These are phyloP conservation scores for Melanotaenia maccullochi DNA, from an alignment of 2,797 vertebrate species.

Conservation along the genomic window DNA sequence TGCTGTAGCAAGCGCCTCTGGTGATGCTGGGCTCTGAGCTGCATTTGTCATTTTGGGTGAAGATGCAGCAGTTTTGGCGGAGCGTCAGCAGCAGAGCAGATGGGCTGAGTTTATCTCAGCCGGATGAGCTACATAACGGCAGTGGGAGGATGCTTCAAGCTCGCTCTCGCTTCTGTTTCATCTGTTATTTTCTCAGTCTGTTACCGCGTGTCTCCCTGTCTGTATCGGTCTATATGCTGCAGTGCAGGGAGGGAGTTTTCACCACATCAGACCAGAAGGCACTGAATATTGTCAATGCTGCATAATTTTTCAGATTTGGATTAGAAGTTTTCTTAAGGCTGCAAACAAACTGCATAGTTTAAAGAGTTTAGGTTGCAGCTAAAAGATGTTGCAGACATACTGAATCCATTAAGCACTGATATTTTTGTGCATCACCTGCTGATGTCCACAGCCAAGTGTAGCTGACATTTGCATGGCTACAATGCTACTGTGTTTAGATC, in stretches of 20 bases:
- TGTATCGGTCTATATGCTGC: slow-evolving; percentile 26
- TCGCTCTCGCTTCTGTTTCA: slow-evolving; percentile 52
- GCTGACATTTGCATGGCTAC: not conserved
- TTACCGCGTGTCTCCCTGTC: slow-evolving; percentile 38
- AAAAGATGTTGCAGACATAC: not conserved
- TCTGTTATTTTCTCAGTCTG: slow-evolving; percentile 68
- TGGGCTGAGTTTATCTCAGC: slow-evolving; percentile 46
- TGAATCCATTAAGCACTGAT: not conserved
- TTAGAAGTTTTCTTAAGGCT: not conserved
- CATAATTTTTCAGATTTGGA: not conserved
- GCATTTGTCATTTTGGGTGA: slow-evolving; percentile 19
- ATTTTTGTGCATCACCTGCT: not conserved
- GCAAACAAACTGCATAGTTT: not conserved
- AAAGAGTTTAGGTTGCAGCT: not conserved
- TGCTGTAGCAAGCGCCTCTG: not conserved
- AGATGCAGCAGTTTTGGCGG: slow-evolving; percentile 45
- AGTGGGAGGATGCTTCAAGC: slow-evolving; percentile 65
- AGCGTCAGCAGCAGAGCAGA: slow-evolving; percentile 53
- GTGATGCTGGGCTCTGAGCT: slow-evolving; percentile 29
- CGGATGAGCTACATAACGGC: slow-evolving; percentile 54
- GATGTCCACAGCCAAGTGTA: not conserved
- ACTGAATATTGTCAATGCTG: not conserved
- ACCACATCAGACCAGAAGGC: slow-evolving; percentile 33
- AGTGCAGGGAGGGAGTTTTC: slow-evolving; percentile 39
- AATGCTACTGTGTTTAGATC: not conserved